Conservation (phyloP, 2,797 vertebrate species). For the Cheirogaleus major region DNA sequence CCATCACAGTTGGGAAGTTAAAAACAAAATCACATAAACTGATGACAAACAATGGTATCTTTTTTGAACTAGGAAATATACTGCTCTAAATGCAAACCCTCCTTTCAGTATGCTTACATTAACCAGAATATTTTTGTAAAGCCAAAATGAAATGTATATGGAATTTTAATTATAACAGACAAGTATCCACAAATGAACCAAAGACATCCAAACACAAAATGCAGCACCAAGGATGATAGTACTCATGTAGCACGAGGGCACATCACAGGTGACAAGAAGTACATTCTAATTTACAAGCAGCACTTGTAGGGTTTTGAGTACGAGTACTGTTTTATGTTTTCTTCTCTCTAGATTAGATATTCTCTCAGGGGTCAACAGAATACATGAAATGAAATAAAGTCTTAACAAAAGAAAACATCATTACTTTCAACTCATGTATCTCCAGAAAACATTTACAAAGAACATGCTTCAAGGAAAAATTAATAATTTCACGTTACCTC, state of each 20-base stretch:
- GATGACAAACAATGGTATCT: neutral
- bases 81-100: neutral
- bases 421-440: conserved; percentile 63
- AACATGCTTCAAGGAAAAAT: conserved; percentile 49
- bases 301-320: neutral
- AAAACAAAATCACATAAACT: neutral
- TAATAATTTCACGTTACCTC: conserved; percentile 54
- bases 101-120: neutral
- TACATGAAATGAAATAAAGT: conserved; percentile 44
- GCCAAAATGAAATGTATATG: neutral
- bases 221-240: accelerated
- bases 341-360: neutral
- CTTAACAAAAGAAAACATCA: conserved; percentile 31
- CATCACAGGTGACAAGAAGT: neutral
- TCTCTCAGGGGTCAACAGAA: conserved; percentile 50
- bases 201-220: neutral
- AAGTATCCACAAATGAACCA: neutral
- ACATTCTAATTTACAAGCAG: neutral
- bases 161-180: conserved; percentile 14
- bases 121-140: neutral
- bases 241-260: neutral
- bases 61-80: conserved; percentile 1
- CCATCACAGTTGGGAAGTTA: neutral
- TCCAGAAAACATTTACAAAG: conserved; percentile 61
- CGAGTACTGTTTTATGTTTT: neutral